Conservation (phyloP, 2,888 invertebrate genomes). For the Ormyrus pomaceus region DNA sequence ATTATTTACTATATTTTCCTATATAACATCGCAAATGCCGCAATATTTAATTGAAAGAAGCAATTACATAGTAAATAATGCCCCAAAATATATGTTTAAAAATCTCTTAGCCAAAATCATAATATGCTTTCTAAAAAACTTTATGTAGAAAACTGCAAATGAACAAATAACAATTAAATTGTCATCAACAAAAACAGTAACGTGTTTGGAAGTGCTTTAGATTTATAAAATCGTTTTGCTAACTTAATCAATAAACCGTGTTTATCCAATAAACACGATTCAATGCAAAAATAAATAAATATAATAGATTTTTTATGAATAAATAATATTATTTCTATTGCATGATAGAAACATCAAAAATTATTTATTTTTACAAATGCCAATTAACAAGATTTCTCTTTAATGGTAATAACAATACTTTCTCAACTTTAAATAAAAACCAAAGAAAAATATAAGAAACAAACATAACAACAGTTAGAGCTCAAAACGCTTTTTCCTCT, state of each 20-base stretch:
- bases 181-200: not conserved
- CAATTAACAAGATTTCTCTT: not conserved
- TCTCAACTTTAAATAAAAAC: not conserved
- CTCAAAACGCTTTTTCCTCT: conserved; percentile 84
- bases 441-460: not conserved
- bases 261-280: conserved; percentile 63
- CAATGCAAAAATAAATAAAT: conserved; percentile 58
- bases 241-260: conserved; percentile 63
- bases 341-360: not conserved
- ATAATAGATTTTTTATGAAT: not conserved
- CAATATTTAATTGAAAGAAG: conserved; percentile 19
- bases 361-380: not conserved
- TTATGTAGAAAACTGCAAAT: not conserved
- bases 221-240: conserved; percentile 11
- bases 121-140: conserved; percentile 15
- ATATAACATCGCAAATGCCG: conserved; percentile 8
- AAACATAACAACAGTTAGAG: conserved; percentile 65
- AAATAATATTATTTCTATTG: conserved; percentile 1
- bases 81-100: conserved; percentile 61
- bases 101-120: conserved; percentile 3
- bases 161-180: not conserved
- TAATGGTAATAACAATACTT: not conserved
- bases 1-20: not conserved
- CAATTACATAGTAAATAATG: conserved; percentile 60
- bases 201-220: not conserved